Percentiles rank a stretch among this genome's conserved stretches.
These are phyloP conservation scores for Perca schrenkii DNA, from an alignment of 2,113 vertebrate species.

Conservation along the genomic window DNA sequence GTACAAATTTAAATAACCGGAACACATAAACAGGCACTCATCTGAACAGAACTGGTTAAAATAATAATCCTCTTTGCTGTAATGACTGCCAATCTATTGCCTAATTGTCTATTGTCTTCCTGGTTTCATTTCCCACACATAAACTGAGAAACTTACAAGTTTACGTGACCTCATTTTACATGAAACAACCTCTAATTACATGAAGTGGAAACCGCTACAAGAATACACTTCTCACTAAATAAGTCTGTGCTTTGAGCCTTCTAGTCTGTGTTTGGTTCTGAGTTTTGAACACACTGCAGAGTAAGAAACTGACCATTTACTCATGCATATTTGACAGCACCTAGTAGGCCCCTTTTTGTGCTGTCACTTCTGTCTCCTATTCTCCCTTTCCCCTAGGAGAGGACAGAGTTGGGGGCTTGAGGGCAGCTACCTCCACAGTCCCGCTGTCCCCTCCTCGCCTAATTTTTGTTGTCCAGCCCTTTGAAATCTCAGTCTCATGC, in stretches of 20 bases:
- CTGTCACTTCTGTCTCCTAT: conserved; percentile 83
- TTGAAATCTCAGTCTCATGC: conserved; percentile 88
- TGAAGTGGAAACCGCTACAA: conserved; percentile 80
- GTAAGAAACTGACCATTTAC: conserved; percentile 86
- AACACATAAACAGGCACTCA: conserved; percentile 70
- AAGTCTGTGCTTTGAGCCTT: conserved; percentile 55
- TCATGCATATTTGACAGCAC: conserved; percentile 85
- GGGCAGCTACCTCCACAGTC: conserved; percentile 88
- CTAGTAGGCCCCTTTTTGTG: conserved; percentile 84
- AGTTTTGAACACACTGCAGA: conserved; percentile 64
- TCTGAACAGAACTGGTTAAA: conserved; percentile 65
- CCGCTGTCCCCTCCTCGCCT: conserved; percentile 82
- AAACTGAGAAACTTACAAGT: conserved; percentile 79
- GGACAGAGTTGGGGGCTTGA: conserved; percentile 74
- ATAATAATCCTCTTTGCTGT: conserved; percentile 73
- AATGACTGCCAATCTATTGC: conserved; percentile 81
- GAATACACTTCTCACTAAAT: conserved; percentile 68
- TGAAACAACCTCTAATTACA: conserved; percentile 93
- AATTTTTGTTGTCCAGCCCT: conserved; percentile 85
- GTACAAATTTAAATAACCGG: conserved; percentile 71
- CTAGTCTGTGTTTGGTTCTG: conserved; percentile 40
- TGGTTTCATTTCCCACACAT: conserved; percentile 82
- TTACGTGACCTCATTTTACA: conserved; percentile 83
- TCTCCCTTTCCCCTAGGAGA: conserved; percentile 81
- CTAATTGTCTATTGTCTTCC: conserved; percentile 67